phyloP scores from a whole-genome alignment of 2,113 vertebrate genomes.

The Burhinus bistriatus region DNA sequence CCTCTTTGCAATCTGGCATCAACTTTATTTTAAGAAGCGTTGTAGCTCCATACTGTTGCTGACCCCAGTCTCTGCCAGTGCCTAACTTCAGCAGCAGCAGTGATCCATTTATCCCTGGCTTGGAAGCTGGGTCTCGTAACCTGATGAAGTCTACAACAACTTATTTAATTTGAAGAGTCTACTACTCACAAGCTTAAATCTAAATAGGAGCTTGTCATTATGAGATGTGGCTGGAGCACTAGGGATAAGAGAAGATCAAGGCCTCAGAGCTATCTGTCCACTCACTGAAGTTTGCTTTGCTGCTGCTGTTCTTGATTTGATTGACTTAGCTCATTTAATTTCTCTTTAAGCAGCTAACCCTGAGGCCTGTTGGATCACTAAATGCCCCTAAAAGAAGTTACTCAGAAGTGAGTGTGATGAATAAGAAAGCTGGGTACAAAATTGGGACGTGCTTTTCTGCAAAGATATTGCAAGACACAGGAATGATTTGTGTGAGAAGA shows the following conservation, averaged over 20 bases:
- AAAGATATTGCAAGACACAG: rapidly evolving
- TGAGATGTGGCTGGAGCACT: not conserved
- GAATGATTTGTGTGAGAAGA: not conserved
- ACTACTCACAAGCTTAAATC: not conserved
- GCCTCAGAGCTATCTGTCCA: not conserved
- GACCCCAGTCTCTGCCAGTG: not conserved
- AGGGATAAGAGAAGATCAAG: not conserved
- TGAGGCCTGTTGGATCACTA: not conserved
- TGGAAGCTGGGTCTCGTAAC: not conserved
- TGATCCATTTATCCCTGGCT: not conserved
- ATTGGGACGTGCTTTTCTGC: not conserved
- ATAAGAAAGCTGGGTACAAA: not conserved
- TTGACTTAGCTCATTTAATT: not conserved
- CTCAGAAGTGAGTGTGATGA: not conserved
- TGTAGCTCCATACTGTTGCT: not conserved
- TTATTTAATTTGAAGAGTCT: not conserved
- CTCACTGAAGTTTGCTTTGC: not conserved
- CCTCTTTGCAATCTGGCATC: slow-evolving; percentile 36
- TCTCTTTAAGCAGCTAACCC: not conserved
- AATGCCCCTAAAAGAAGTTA: not conserved
- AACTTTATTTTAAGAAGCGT: slow-evolving; percentile 17
- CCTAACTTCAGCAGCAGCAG: not conserved
- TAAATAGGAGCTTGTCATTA: not conserved
- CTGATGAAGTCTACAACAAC: not conserved
- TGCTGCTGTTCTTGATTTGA: not conserved